phyloP scores from a whole-genome alignment of 2,888 invertebrate genomes.

The Hirtodrosophila histrioides region DNA sequence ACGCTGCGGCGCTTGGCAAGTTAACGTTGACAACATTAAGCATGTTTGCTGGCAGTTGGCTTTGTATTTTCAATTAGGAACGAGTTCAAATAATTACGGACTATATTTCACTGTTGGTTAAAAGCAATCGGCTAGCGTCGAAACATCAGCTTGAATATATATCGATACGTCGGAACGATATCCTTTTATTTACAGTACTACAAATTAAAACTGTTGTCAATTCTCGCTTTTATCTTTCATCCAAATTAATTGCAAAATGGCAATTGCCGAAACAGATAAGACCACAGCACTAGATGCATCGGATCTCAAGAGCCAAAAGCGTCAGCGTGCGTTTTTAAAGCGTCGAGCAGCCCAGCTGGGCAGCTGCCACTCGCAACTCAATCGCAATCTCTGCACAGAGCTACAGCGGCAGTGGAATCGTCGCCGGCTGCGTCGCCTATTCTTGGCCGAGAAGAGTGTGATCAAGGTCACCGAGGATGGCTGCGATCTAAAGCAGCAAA shows the following conservation, averaged over 20 bases:
- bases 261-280: slow-evolving; percentile 28
- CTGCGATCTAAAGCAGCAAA: background rate
- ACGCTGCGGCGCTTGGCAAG: no score
- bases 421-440: slow-evolving; percentile 44
- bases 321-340: slow-evolving; percentile 10
- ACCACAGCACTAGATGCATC: background rate
- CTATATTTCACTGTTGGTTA: background rate
- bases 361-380: slow-evolving; percentile 11
- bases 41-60: no score
- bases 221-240: background rate
- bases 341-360: slow-evolving; percentile 16
- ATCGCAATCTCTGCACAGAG: slow-evolving; percentile 20
- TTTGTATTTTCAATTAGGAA: background rate
- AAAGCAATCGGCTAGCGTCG: background rate
- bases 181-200: background rate
- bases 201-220: slow-evolving; percentile 26
- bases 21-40: no score
- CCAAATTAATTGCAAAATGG: slow-evolving; percentile 31
- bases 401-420: slow-evolving; percentile 40
- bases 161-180: slow-evolving; percentile 12
- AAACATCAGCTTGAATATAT: background rate
- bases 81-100: background rate
- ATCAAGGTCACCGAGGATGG: background rate
- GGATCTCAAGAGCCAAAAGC: slow-evolving; percentile 2
- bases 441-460: background rate